Evolutionary conservation across 2,797 vertebrate species (phyloP).

Genomic region (Brachyalestes nurse): DNA sequence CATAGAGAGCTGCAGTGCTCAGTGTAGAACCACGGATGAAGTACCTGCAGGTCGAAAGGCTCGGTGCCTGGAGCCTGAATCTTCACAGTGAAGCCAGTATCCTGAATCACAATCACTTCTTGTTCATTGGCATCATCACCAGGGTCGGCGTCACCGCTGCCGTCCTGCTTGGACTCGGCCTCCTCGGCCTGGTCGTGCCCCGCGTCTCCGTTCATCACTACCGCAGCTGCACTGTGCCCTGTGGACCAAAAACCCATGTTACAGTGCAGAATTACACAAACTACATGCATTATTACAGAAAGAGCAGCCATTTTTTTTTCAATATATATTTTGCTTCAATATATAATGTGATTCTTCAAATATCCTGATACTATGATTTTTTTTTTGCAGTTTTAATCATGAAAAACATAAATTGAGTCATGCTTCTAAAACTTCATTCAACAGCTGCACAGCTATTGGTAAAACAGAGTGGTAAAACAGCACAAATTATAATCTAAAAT

Average conservation of each 20-base stretch:
- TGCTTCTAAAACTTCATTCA: no score
- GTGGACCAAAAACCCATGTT: slow-evolving; percentile 24
- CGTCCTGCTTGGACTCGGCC: slow-evolving; percentile 80
- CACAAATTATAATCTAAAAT: no score
- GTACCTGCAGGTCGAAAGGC: slow-evolving; percentile 94
- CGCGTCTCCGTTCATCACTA: slow-evolving; percentile 89
- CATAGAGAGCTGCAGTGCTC: background rate
- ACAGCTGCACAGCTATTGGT: no score
- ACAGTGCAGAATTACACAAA: background rate
- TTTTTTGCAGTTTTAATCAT: no score
- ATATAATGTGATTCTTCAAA: no score
- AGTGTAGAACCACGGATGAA: slow-evolving; percentile 1
- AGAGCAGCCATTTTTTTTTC: no score
- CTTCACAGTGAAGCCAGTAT: slow-evolving; percentile 97
- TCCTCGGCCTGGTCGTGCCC: slow-evolving; percentile 80
- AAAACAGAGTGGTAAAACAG: no score
- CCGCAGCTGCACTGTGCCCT: slow-evolving; percentile 83
- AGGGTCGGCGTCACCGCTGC: slow-evolving; percentile 78
- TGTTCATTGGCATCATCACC: slow-evolving; percentile 91
- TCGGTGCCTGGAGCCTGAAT: slow-evolving; percentile 94
- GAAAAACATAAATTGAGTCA: no score
- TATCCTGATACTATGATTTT: no score
- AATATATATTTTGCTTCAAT: no score
- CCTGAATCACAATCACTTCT: slow-evolving; percentile 99
- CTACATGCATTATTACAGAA: no score